Conservation (phyloP, 1,140 invertebrate genomes). For the Triops cancriformis region DNA sequence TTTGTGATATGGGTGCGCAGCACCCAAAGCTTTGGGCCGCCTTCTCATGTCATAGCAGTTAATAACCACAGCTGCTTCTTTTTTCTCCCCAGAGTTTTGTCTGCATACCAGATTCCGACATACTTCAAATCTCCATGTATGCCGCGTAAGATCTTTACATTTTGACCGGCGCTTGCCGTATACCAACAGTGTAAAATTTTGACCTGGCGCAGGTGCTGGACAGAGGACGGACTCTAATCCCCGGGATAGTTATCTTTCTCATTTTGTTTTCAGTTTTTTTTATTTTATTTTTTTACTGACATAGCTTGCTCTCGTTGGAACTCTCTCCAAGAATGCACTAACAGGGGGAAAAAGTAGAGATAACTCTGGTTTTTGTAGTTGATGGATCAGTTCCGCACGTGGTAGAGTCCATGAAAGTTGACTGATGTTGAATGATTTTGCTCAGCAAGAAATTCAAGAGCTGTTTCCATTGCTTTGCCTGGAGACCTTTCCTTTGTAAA, state of each 20-base stretch:
- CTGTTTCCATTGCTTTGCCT: neutral
- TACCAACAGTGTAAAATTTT: neutral
- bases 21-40: neutral
- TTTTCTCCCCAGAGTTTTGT: neutral
- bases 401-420: neutral
- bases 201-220: neutral
- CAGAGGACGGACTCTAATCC: neutral
- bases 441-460: neutral
- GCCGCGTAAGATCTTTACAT: neutral
- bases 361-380: neutral
- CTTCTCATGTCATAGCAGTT: neutral
- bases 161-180: neutral
- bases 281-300: too few relatives aligned
- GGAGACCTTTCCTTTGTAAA: neutral
- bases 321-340: too few relatives aligned
- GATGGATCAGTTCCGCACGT: neutral
- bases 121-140: neutral
- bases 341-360: neutral
- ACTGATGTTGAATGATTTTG: neutral
- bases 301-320: too few relatives aligned
- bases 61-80: neutral
- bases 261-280: neutral
- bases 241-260: neutral
- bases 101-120: neutral
- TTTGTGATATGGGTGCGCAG: neutral